phyloP scores from a whole-genome alignment of 37 sponge, comb jelly and placozoan species.

The Chondrilla cf. caribensis region DNA sequence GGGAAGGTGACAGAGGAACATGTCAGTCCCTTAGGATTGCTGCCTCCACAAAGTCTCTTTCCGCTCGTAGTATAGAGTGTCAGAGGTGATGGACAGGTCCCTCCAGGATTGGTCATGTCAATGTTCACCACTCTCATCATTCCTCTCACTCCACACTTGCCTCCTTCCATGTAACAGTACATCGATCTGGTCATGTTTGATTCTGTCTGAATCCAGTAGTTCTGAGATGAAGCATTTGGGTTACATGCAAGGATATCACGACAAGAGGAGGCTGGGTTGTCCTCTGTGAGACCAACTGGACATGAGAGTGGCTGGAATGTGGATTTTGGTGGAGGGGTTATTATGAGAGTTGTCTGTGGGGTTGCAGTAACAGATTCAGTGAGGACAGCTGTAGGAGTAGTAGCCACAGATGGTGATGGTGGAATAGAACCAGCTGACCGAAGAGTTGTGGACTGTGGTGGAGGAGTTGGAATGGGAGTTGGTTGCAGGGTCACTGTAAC shows the following conservation, averaged over 20 bases:
- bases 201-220: background rate
- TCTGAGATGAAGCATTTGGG: background rate
- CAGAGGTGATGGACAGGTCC: background rate
- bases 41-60: background rate
- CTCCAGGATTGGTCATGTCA: background rate
- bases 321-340: background rate
- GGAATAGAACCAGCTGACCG: background rate
- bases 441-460: no score
- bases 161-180: background rate
- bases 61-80: background rate
- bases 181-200: background rate
- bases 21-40: background rate
- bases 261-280: background rate
- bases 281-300: background rate
- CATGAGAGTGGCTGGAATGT: background rate
- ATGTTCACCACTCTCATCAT: conserved; percentile 1
- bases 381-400: background rate
- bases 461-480: no score
- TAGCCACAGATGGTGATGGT: no score
- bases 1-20: conserved; percentile 17
- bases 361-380: background rate
- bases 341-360: background rate
- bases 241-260: background rate
- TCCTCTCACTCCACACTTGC: conserved; percentile 1
- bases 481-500: background rate